Evolutionary conservation across 2,113 vertebrate genomes (phyloP).

Genomic region (Vimba vimba): DNA sequence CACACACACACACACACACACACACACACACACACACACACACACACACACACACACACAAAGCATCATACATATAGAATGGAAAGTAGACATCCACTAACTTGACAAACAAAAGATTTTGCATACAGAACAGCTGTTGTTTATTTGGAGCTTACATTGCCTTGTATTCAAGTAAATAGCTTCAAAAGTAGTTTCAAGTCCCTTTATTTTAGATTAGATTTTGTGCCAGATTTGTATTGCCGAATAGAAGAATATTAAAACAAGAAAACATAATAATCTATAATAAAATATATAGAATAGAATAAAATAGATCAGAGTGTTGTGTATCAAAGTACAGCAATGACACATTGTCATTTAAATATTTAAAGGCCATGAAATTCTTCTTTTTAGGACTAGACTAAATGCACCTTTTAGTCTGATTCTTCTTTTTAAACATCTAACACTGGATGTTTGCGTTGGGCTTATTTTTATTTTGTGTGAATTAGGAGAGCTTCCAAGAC

Average conservation of each 20-base stretch:
- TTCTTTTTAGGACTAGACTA: too few relatives aligned
- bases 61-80: conserved; percentile 10
- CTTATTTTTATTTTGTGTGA: too few relatives aligned
- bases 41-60: conserved; percentile 9
- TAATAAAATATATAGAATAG: too few relatives aligned
- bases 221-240: background rate
- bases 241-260: background rate
- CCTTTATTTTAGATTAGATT: background rate
- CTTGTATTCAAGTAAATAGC: background rate
- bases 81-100: background rate
- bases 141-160: background rate
- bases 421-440: too few relatives aligned
- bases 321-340: too few relatives aligned
- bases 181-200: background rate
- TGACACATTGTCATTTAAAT: too few relatives aligned
- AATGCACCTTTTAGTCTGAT: too few relatives aligned
- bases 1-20: conserved; percentile 13
- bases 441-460: too few relatives aligned
- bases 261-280: background rate
- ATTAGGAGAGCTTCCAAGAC: too few relatives aligned
- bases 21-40: background rate
- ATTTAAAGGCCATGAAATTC: too few relatives aligned
- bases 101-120: background rate
- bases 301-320: too few relatives aligned
- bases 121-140: background rate